Conservation (phyloP, 2,113 vertebrate species). For the Ictalurus punctatus region DNA sequence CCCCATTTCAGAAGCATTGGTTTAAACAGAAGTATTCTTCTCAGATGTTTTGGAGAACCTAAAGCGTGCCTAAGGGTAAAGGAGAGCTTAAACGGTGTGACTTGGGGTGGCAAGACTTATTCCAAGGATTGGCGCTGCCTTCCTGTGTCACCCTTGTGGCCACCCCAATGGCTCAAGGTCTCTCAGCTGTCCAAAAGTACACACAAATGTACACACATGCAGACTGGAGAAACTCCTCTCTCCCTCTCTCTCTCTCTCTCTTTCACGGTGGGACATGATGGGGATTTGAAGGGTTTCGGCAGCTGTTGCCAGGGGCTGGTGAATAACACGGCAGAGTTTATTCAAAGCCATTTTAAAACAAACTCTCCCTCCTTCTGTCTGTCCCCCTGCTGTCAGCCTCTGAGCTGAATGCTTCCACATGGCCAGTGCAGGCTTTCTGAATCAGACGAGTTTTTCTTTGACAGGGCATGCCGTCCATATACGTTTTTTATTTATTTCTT, state of each 20-base stretch:
- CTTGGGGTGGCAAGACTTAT: not conserved
- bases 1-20: not conserved
- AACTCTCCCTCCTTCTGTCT: constrained; percentile 27
- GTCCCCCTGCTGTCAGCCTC: constrained; percentile 49
- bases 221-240: constrained; percentile 3
- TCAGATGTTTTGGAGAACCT: not conserved
- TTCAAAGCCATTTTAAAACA: constrained; percentile 54
- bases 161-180: not conserved
- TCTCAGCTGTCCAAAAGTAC: constrained; percentile 5
- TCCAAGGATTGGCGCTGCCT: not conserved
- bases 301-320: constrained; percentile 50
- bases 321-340: constrained; percentile 47
- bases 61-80: not conserved
- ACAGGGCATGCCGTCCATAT: not conserved
- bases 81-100: not conserved
- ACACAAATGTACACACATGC: not conserved
- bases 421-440: constrained; percentile 60
- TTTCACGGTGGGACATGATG: not conserved
- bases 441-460: constrained; percentile 47
- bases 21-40: not conserved
- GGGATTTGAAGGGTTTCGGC: constrained; percentile 15
- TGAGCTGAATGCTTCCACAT: constrained; percentile 67
- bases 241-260: not conserved
- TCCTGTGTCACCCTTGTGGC: not conserved
- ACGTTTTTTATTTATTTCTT: constrained; percentile 19